phyloP scores from a whole-genome alignment of 1,140 invertebrate species.

The Manduca sexta region DNA sequence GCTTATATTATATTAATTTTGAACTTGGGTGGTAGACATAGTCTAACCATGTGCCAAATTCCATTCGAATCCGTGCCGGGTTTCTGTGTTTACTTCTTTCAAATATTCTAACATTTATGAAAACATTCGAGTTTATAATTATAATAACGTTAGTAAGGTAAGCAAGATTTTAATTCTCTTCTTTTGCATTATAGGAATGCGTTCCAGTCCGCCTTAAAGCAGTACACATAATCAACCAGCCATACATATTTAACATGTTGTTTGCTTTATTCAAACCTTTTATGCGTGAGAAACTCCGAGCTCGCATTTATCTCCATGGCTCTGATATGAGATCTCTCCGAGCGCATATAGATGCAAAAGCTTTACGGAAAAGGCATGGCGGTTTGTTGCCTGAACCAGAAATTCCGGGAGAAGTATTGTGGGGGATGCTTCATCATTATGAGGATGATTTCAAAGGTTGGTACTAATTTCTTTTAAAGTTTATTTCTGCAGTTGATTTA shows the following conservation, averaged over 20 bases:
- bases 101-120: too few relatives aligned
- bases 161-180: too few relatives aligned
- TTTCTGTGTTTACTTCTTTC: too few relatives aligned
- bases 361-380: conserved; percentile 83
- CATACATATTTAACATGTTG: conserved; percentile 90
- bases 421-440: conserved; percentile 62
- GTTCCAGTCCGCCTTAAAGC: conserved; percentile 88
- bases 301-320: conserved; percentile 87
- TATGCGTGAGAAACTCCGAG: conserved; percentile 82
- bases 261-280: conserved; percentile 93
- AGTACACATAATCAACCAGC: conserved; percentile 91
- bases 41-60: too few relatives aligned
- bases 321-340: conserved; percentile 85
- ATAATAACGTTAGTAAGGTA: too few relatives aligned
- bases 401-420: conserved; percentile 53
- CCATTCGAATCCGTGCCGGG: too few relatives aligned
- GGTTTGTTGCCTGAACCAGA: conserved; percentile 79
- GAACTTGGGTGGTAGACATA: too few relatives aligned
- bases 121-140: too few relatives aligned
- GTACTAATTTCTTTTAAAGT: conserved; percentile 5
- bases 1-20: too few relatives aligned
- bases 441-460: conserved; percentile 62
- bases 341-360: conserved; percentile 82
- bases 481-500: background rate
- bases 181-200: too few relatives aligned